A percentile compares a stretch with the other conserved stretches of the same genome.
These are phyloP conservation scores for Sorex fumeus DNA, from an alignment of 2,113 vertebrate species.

Conservation along the genomic window DNA sequence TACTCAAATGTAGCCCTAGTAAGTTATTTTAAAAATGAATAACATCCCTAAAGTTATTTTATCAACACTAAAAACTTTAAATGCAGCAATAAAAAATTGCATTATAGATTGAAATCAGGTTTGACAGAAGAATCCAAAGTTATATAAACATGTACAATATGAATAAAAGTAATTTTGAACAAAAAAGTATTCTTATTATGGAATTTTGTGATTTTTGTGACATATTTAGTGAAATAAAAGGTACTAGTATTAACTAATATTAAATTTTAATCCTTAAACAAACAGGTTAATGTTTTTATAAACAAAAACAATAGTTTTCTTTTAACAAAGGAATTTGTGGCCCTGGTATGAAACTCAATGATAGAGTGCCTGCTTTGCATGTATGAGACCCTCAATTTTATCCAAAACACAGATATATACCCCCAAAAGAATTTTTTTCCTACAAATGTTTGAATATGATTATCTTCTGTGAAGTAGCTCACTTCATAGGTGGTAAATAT, in stretches of 20 bases:
- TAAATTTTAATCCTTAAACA: no score
- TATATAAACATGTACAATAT: neutral
- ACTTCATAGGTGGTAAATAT: neutral
- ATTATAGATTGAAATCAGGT: neutral
- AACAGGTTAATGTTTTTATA: no score
- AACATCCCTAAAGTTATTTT: neutral
- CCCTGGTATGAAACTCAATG: no score
- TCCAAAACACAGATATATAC: no score
- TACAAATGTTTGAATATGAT: no score
- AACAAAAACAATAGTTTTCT: no score
- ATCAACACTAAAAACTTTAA: constrained; percentile 58
- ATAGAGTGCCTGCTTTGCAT: no score
- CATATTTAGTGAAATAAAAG: neutral
- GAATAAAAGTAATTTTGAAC: neutral
- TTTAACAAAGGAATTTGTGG: no score
- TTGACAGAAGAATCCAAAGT: constrained; percentile 29
- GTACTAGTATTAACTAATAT: no score
- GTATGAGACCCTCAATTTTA: no score
- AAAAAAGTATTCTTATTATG: neutral
- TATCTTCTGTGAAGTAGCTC: neutral
- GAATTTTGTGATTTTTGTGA: neutral
- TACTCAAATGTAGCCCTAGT: constrained; percentile 59
- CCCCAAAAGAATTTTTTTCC: no score
- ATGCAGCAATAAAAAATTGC: constrained; percentile 54
- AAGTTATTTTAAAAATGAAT: constrained; percentile 50